Evolutionary conservation across 2,113 vertebrate species (phyloP), one percentile per base, ranked within the genome.

Genomic region (Cynopterus brachyotis): DNA sequence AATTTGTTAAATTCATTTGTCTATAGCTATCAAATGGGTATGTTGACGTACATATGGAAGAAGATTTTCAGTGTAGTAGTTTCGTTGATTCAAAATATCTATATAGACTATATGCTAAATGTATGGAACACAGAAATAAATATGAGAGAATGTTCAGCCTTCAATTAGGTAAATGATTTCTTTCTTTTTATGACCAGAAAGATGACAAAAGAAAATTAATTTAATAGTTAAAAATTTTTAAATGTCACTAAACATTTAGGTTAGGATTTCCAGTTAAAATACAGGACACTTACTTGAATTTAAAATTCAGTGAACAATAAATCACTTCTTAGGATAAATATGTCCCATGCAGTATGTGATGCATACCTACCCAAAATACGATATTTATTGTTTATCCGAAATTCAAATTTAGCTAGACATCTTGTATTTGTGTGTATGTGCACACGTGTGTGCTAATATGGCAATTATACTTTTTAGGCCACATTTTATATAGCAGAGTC

Each of bases 151-250:
- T 76, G 2, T 2, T 60, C 8, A 81, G 15, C 20, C 20, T 91
- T 84, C 11, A 47, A 26, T 13, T 53, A 69, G 15, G 32, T 55
- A 45, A 40, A 57, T 73, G 8, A 50, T 91, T 26, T 69, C 32
- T 47, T 90, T 76, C 42, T 81, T 87, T 26, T 76, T 45, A 53
- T 37, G 50, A 47, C 8, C 10, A 75, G 5, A 10, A 95, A 75
- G 20, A 83, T n/a, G 66, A 13, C n/a, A 91, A 91, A 89, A 73
- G 37, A 22, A 88, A 93, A 60, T 73, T 87, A 62, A 92, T 76
- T 92, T 73, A 20, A 80, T 60, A 5, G 19, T 30, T 35, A 9
- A 84, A 87, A 62, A 67, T 42, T 13, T 64, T n/a, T 7, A 91
- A 92, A 81, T 62, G 45, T 60, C 45, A 66, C 45, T 47, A 3